Percentiles rank a stretch among this genome's conserved stretches.
phyloP scores from a whole-genome alignment of 2,113 vertebrate genomes.

The Onychostruthus taczanowskii region DNA sequence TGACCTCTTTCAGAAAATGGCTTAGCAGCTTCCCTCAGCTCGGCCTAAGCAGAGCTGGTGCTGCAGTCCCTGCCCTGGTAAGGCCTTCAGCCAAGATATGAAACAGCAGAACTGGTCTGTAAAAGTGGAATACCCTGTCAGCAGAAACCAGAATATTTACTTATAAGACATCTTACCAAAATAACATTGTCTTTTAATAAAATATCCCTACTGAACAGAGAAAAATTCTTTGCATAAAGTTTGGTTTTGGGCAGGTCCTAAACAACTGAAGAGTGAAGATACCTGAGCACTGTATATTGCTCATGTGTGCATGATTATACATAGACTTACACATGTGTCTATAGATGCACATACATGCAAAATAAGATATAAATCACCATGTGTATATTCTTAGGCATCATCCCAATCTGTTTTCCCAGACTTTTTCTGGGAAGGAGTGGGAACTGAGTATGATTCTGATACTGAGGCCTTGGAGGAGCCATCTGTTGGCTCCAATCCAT shows the following conservation, averaged over 20 bases:
- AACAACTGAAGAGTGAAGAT: neutral
- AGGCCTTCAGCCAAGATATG: neutral
- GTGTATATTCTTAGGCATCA: neutral
- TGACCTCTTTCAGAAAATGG: neutral
- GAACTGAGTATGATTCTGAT: neutral
- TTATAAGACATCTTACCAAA: neutral
- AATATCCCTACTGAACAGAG: neutral
- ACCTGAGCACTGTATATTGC: neutral
- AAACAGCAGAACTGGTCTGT: neutral
- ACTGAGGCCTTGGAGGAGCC: slow-evolving; percentile 2
- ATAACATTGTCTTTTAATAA: neutral
- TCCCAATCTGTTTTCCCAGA: slow-evolving; percentile 34
- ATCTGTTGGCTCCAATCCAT: slow-evolving; percentile 31
- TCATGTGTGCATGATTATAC: neutral
- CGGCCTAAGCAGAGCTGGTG: neutral
- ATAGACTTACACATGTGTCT: neutral
- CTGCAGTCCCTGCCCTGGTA: neutral
- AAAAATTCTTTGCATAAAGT: neutral
- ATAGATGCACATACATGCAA: neutral
- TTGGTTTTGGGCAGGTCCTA: neutral
- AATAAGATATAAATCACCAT: neutral
- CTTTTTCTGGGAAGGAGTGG: neutral
- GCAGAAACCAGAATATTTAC: neutral
- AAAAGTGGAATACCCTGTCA: neutral
- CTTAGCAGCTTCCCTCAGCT: neutral